These are phyloP conservation scores for Nomada fabriciana DNA, from an alignment of 2,888 invertebrate species.

Conservation along the genomic window DNA sequence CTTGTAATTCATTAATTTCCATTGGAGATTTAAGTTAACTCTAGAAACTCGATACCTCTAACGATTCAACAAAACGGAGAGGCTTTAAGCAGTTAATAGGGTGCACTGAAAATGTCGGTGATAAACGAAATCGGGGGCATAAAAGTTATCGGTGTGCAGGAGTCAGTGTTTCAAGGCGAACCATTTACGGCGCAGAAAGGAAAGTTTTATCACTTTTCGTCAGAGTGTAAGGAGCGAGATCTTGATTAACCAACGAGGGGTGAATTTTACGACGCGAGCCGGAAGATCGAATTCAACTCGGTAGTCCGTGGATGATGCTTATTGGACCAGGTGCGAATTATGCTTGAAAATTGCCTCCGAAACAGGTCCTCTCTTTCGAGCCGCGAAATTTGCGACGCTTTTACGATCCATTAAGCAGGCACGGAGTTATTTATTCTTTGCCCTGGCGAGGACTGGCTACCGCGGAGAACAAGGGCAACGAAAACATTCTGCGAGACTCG, in stretches of 20 bases:
- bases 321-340: conserved; percentile 54
- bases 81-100: background rate
- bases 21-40: no score
- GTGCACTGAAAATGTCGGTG: background rate
- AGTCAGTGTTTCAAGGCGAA: conserved; percentile 19
- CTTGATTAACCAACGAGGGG: conserved; percentile 34
- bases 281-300: conserved; percentile 34
- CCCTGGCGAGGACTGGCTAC: conserved; percentile 27
- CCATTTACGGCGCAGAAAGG: conserved; percentile 22
- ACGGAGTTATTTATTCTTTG: conserved; percentile 55
- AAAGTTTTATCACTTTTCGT: conserved; percentile 45
- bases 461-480: conserved; percentile 18
- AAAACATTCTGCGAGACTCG: conserved; percentile 24
- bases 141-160: conserved; percentile 19
- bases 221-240: background rate
- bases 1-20: no score
- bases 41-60: no score
- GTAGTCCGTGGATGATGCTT: conserved; percentile 26
- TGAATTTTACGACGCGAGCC: conserved; percentile 36
- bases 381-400: conserved; percentile 55
- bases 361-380: background rate
- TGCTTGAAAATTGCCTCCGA: conserved; percentile 36
- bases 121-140: conserved; percentile 22
- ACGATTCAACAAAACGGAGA: background rate
- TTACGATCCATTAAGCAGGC: conserved; percentile 65